Percentiles rank a stretch among this genome's conserved stretches.
These are phyloP conservation scores for Sebastes kiyomatsui DNA, from an alignment of 2,797 vertebrate species.

Conservation along the genomic window DNA sequence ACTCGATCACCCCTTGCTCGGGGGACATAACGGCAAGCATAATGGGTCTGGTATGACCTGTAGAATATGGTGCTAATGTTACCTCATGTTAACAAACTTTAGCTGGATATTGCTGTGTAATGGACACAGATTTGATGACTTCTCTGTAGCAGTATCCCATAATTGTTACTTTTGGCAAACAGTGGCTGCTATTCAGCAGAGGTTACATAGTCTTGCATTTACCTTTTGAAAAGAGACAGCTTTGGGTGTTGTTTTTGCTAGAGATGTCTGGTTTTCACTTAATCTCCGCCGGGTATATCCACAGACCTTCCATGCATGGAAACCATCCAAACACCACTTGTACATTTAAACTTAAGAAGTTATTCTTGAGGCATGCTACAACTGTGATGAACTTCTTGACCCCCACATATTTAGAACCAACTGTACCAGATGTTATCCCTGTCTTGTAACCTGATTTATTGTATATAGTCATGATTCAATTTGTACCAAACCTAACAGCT, in stretches of 20 bases:
- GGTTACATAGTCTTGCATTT: neutral
- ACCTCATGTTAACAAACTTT: neutral
- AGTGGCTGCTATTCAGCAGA: neutral
- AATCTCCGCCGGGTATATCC: neutral
- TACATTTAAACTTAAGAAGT: neutral
- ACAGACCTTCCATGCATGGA: neutral
- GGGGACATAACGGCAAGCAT: no score
- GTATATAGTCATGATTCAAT: neutral
- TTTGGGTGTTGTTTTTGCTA: neutral
- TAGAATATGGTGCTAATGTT: neutral
- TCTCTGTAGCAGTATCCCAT: neutral
- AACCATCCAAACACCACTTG: neutral
- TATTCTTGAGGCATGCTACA: neutral
- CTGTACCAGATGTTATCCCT: neutral
- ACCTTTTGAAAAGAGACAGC: neutral
- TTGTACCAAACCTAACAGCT: conserved; percentile 1
- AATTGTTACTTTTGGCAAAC: neutral
- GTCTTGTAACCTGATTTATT: neutral
- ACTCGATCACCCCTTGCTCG: no score
- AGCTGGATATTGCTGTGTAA: neutral
- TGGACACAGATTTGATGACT: neutral
- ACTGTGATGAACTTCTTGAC: conserved; percentile 6
- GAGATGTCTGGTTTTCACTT: neutral
- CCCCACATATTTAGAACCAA: neutral
- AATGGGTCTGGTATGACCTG: neutral